These are phyloP conservation scores for Danio kyathit DNA, from an alignment of 2,797 vertebrate genomes.

Conservation along the genomic window DNA sequence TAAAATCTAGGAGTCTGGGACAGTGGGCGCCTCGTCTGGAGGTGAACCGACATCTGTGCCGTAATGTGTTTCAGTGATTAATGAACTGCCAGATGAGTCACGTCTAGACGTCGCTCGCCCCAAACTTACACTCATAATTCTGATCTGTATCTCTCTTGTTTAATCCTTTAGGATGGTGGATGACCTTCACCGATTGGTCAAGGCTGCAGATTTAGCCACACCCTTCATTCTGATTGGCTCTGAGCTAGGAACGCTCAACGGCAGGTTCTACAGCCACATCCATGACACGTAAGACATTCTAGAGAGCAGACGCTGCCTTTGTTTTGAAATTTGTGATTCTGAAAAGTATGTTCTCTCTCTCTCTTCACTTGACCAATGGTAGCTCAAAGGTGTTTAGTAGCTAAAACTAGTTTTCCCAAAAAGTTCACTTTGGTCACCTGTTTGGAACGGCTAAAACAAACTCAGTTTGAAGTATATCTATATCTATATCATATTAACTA, in stretches of 20 bases:
- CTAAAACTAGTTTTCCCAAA: too few species aligned
- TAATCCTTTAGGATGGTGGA: constrained; percentile 81
- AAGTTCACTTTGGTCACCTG: too few species aligned
- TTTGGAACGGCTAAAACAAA: too few species aligned
- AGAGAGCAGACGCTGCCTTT: too few species aligned
- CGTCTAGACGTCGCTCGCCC: constrained; percentile 24
- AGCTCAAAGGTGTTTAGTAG: too few species aligned
- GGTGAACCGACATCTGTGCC: constrained; percentile 17
- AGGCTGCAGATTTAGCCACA: constrained; percentile 73
- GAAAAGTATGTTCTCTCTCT: too few species aligned
- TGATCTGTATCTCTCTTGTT: constrained; percentile 7
- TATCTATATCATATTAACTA: too few species aligned
- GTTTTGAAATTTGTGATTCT: too few species aligned
- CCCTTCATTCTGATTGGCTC: constrained; percentile 84
- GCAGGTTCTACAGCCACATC: constrained; percentile 84
- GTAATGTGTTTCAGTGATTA: constrained; percentile 25
- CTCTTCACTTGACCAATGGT: too few species aligned
- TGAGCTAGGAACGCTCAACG: constrained; percentile 81
- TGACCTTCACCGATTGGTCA: constrained; percentile 81
- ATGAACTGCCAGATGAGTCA: constrained; percentile 33
- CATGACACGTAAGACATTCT: constrained; percentile 77
- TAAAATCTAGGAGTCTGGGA: constrained; percentile 29
- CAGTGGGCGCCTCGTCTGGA: constrained; percentile 7
- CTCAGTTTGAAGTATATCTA: too few species aligned
- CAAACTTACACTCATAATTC: background rate